Evolutionary conservation across 2,888 invertebrate species (phyloP).

Genomic region (Acanthoscelides obtectus): DNA sequence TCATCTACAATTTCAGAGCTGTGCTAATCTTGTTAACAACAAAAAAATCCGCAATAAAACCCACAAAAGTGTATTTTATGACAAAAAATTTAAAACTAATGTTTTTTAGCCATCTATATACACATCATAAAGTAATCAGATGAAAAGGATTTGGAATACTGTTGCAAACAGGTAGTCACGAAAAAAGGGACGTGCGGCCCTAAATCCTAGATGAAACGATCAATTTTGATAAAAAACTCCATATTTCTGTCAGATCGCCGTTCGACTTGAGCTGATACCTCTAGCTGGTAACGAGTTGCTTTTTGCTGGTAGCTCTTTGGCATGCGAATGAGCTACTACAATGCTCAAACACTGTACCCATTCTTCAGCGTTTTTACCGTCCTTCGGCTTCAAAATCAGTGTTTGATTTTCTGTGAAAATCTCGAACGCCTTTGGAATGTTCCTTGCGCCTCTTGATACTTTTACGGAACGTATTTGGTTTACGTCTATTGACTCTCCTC

Average conservation of each 20-base stretch:
- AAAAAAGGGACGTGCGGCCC: too few relatives aligned
- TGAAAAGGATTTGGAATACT: too few relatives aligned
- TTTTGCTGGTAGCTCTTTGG: slow-evolving; percentile 52
- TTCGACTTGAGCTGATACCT: slow-evolving; percentile 46
- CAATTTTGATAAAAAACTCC: not conserved
- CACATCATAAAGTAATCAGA: too few relatives aligned
- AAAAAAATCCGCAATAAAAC: too few relatives aligned
- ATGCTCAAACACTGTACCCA: slow-evolving; percentile 95
- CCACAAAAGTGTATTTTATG: too few relatives aligned
- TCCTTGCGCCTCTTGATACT: slow-evolving; percentile 83
- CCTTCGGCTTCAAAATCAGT: slow-evolving; percentile 88
- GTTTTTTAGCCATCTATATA: too few relatives aligned
- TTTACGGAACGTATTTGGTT: slow-evolving; percentile 94
- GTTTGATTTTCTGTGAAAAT: slow-evolving; percentile 93
- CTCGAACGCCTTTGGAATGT: slow-evolving; percentile 94
- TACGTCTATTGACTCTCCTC: slow-evolving; percentile 82
- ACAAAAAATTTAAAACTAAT: too few relatives aligned
- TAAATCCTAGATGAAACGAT: too few relatives aligned
- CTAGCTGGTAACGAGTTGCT: slow-evolving; percentile 49
- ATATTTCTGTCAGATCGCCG: slow-evolving; percentile 34
- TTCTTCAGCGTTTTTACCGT: slow-evolving; percentile 90
- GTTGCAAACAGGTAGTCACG: too few relatives aligned
- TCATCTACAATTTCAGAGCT: too few relatives aligned
- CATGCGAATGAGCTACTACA: slow-evolving; percentile 84
- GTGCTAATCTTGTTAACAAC: too few relatives aligned